Evolutionary conservation across 2,113 vertebrate species (phyloP).

Genomic region (Vulpes lagopus): DNA sequence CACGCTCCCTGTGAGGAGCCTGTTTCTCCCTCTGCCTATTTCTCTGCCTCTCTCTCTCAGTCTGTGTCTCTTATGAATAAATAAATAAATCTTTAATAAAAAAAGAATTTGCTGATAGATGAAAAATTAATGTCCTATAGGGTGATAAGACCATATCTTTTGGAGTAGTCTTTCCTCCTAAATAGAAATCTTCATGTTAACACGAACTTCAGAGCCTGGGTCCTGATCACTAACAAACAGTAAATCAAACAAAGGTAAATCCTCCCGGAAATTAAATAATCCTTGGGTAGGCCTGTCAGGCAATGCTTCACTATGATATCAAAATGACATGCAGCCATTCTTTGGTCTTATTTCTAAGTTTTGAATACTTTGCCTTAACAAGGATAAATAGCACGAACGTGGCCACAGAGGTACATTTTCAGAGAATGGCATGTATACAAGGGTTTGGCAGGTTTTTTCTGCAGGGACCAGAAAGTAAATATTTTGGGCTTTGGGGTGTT

Average conservation of each 20-base stretch:
- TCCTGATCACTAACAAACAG: background rate
- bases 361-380: conserved; percentile 14
- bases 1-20: too few relatives aligned
- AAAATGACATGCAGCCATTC: background rate
- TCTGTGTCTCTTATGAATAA: too few relatives aligned
- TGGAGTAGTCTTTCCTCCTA: background rate
- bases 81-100: too few relatives aligned
- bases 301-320: background rate
- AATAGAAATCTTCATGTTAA: conserved; percentile 33
- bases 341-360: conserved; percentile 21
- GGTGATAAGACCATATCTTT: conserved; percentile 34
- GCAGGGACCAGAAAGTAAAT: background rate
- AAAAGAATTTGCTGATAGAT: conserved; percentile 25
- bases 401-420: conserved; percentile 21
- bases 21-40: too few relatives aligned
- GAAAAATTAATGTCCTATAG: conserved; percentile 45
- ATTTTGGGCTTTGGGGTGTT: background rate
- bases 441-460: background rate
- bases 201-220: background rate
- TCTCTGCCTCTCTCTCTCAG: too few relatives aligned
- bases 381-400: conserved; percentile 32
- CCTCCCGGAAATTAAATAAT: conserved; percentile 2
- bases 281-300: background rate
- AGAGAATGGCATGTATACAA: background rate
- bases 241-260: conserved; percentile 42